Percentiles rank a stretch among this genome's conserved stretches.
Evolutionary conservation across 2,113 vertebrate species (phyloP).

Genomic region (Vombatus ursinus): DNA sequence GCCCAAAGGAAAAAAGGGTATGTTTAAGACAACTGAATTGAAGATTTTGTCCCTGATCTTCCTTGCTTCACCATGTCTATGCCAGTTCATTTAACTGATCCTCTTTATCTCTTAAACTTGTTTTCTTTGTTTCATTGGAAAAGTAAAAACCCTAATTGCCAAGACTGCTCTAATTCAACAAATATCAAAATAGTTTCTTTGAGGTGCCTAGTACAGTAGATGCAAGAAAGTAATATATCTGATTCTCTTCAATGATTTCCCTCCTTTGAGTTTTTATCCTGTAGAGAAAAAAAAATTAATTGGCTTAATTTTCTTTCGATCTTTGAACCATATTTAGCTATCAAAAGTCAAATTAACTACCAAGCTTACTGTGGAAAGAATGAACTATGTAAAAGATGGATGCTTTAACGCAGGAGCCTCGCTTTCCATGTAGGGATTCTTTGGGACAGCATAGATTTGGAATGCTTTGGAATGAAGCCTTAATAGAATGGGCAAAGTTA

Average conservation of each 20-base stretch:
- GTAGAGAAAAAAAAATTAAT: background rate
- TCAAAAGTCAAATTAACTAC: background rate
- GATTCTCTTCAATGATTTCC: background rate
- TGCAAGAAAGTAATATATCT: background rate
- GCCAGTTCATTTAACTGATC: constrained; percentile 26
- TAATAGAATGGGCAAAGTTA: background rate
- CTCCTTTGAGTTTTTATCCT: background rate
- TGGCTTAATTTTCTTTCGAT: background rate
- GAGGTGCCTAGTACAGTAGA: constrained; percentile 30
- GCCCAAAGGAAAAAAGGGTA: background rate
- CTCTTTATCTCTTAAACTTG: constrained; percentile 34
- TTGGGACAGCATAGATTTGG: background rate
- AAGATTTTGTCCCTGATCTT: constrained; percentile 37
- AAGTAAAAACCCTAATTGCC: background rate
- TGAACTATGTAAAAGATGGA: background rate
- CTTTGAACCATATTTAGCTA: background rate
- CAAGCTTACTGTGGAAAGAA: background rate
- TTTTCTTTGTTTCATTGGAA: background rate
- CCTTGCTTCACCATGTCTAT: constrained; percentile 16
- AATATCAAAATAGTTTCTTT: constrained; percentile 6
- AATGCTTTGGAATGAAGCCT: background rate
- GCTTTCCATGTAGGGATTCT: background rate
- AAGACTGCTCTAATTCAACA: background rate
- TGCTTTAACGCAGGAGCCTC: background rate
- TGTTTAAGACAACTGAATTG: constrained; percentile 46